Evolutionary conservation across 2,888 invertebrate species (phyloP).

Genomic region (Xylocampa areola): DNA sequence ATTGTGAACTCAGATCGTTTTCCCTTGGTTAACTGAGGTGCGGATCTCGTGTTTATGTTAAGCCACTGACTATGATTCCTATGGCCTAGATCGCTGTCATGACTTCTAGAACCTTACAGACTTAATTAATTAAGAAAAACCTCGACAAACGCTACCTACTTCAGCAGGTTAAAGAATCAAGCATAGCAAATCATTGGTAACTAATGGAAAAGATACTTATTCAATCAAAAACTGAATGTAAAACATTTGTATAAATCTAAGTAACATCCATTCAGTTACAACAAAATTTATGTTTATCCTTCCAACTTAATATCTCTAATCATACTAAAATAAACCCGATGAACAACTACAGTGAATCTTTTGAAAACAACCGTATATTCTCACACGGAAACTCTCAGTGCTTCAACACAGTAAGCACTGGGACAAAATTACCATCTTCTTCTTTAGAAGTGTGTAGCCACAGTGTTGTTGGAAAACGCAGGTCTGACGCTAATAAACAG

Average conservation of each 20-base stretch:
- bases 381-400: constrained; percentile 28
- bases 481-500: constrained; percentile 18
- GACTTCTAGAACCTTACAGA: constrained; percentile 3
- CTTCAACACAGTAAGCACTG: constrained; percentile 14
- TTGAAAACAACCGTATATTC: constrained; percentile 22
- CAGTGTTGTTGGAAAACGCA: constrained; percentile 33
- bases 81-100: constrained; percentile 39
- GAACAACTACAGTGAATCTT: constrained; percentile 15
- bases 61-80: constrained; percentile 16
- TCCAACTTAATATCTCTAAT: constrained; percentile 8
- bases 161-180: too few species aligned
- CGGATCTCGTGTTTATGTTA: constrained; percentile 36
- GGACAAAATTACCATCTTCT: constrained; percentile 2
- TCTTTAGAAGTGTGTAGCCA: constrained; percentile 3
- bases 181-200: not conserved
- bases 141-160: too few species aligned
- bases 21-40: constrained; percentile 24
- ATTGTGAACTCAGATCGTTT: constrained; percentile 26
- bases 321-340: constrained; percentile 8
- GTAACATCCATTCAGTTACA: not conserved
- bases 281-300: constrained; percentile 13
- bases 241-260: constrained; percentile 4
- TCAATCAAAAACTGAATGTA: too few species aligned
- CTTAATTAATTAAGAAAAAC: not conserved
- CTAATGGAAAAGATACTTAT: not conserved